Percentiles rank a stretch among this genome's conserved stretches.
Conservation (phyloP, 1,140 invertebrate genomes). For the Polypedilum vanderplanki region DNA sequence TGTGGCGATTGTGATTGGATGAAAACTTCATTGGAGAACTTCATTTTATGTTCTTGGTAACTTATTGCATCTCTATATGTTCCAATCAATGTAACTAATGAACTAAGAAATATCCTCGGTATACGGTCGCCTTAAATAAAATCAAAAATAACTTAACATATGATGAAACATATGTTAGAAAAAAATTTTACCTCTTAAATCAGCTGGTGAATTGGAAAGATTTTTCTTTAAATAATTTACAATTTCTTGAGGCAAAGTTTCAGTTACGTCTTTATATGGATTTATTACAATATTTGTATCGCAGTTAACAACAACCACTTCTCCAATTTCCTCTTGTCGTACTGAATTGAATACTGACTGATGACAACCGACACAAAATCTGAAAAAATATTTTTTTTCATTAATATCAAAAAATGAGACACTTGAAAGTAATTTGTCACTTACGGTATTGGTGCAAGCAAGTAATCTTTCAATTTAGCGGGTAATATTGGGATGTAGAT, state of each 20-base stretch:
- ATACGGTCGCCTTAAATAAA: constrained; percentile 63
- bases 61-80: constrained; percentile 86
- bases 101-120: constrained; percentile 80
- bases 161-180: too few relatives aligned
- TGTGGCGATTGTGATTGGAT: constrained; percentile 70
- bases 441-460: constrained; percentile 90
- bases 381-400: too few relatives aligned
- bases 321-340: constrained; percentile 66
- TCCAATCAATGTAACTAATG: constrained; percentile 85
- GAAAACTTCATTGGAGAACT: constrained; percentile 57
- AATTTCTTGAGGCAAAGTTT: constrained; percentile 68
- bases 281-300: constrained; percentile 78
- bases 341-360: constrained; percentile 62
- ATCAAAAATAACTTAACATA: too few relatives aligned
- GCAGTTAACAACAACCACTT: constrained; percentile 85
- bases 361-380: constrained; percentile 78
- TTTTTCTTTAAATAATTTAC: constrained; percentile 59
- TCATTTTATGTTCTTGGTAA: constrained; percentile 64
- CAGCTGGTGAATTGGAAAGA: constrained; percentile 58
- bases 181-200: constrained; percentile 45
- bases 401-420: too few relatives aligned
- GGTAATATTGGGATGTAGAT: constrained; percentile 94
- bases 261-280: constrained; percentile 81
- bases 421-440: too few relatives aligned
- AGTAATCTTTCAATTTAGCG: constrained; percentile 77